Conservation (phyloP, 2,797 vertebrate genomes). For the Allobates femoralis region DNA sequence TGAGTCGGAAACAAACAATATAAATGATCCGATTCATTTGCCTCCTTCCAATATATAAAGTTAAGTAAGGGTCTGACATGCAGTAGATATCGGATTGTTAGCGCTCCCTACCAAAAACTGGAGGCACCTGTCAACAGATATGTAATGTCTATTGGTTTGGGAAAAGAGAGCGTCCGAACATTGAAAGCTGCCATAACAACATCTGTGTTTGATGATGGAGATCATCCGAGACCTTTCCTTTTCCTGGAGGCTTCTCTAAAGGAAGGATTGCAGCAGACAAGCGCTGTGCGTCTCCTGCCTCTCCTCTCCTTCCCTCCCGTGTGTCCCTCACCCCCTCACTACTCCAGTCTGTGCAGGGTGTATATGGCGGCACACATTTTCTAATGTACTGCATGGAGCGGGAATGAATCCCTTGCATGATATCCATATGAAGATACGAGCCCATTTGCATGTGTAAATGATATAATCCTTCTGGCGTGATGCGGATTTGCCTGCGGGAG, state of each 20-base stretch:
- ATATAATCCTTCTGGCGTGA: conserved; percentile 64
- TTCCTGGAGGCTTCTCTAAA: not conserved
- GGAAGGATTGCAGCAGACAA: not conserved
- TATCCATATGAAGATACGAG: conserved; percentile 54
- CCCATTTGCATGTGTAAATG: conserved; percentile 64
- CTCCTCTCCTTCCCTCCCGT: conserved; percentile 29
- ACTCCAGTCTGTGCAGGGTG: conserved; percentile 35
- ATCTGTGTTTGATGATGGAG: conserved; percentile 2
- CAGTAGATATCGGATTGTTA: not conserved
- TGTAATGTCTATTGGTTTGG: not conserved
- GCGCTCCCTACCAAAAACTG: not conserved
- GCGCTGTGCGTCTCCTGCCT: not conserved
- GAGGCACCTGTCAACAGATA: conserved; percentile 4
- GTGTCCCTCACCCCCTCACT: conserved; percentile 1
- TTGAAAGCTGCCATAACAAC: not conserved
- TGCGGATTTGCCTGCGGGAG: conserved; percentile 61
- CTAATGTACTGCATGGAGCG: conserved; percentile 42
- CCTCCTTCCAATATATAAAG: not conserved
- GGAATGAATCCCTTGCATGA: conserved; percentile 59
- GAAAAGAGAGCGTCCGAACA: not conserved
- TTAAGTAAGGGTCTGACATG: not conserved
- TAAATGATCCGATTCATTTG: not conserved
- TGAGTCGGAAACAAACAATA: not conserved
- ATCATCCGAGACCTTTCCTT: not conserved
- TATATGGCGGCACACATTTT: conserved; percentile 16